These are phyloP conservation scores for Argyrosomus regius DNA, from an alignment of 2,797 vertebrate genomes.

Conservation along the genomic window DNA sequence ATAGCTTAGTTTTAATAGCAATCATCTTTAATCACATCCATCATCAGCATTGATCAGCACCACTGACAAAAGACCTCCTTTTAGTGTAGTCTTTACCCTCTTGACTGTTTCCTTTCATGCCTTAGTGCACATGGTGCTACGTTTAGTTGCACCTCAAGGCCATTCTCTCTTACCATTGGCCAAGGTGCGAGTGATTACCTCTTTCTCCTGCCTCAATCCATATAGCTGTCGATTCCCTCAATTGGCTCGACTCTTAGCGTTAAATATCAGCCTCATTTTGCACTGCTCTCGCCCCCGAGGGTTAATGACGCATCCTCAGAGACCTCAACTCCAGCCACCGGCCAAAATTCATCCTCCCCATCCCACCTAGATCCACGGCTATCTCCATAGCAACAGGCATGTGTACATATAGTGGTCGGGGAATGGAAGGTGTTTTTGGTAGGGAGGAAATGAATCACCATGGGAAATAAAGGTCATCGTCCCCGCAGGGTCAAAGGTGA, in stretches of 20 bases:
- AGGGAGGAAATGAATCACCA: slow-evolving; percentile 69
- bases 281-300: slow-evolving; percentile 46
- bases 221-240: slow-evolving; percentile 45
- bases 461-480: slow-evolving; percentile 65
- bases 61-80: slow-evolving; percentile 23
- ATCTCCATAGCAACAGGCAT: slow-evolving; percentile 62
- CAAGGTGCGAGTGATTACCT: slow-evolving; percentile 50
- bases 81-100: slow-evolving; percentile 29
- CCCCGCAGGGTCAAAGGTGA: slow-evolving; percentile 54
- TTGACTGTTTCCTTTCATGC: slow-evolving; percentile 38
- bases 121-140: slow-evolving; percentile 4
- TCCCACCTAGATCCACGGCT: slow-evolving; percentile 22
- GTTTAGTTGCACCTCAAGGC: slow-evolving; percentile 49
- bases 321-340: slow-evolving; percentile 25
- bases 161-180: slow-evolving; percentile 39
- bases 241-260: slow-evolving; percentile 38
- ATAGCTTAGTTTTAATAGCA: slow-evolving; percentile 5
- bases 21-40: slow-evolving; percentile 25
- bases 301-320: slow-evolving; percentile 61
- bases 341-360: slow-evolving; percentile 7
- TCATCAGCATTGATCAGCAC: slow-evolving; percentile 28
- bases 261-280: slow-evolving; percentile 40
- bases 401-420: slow-evolving; percentile 23
- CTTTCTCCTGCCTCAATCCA: slow-evolving; percentile 25
- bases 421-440: slow-evolving; percentile 13